These are phyloP conservation scores for Hemistola chrysoprasaria DNA, from an alignment of 2,888 invertebrate species.

Conservation along the genomic window DNA sequence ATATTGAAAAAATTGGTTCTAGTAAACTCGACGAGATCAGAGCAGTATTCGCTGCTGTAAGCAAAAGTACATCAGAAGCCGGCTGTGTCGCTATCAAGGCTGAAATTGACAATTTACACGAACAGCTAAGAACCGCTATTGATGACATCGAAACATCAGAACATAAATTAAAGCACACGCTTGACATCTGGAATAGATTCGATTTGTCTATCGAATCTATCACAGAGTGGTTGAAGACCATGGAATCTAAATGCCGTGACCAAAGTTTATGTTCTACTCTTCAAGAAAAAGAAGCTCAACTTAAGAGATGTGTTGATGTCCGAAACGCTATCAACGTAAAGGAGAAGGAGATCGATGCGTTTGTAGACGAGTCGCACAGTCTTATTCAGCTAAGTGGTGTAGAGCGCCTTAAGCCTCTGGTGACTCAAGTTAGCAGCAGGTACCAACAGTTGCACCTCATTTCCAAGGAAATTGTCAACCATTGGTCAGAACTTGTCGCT, in stretches of 20 bases:
- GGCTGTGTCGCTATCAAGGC: conserved; percentile 88
- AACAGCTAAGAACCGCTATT: conserved; percentile 85
- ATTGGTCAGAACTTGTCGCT: conserved; percentile 91
- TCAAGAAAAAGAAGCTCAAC: conserved; percentile 89
- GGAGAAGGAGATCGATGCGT: conserved; percentile 93
- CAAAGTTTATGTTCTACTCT: conserved; percentile 91
- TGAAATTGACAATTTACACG: conserved; percentile 87
- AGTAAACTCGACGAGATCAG: conserved; percentile 86
- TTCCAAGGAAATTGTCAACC: conserved; percentile 92
- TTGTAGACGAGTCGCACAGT: conserved; percentile 94
- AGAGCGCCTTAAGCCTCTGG: conserved; percentile 92
- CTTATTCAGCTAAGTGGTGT: conserved; percentile 92
- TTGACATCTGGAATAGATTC: conserved; percentile 93
- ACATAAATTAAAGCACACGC: conserved; percentile 87
- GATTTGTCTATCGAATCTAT: conserved; percentile 90
- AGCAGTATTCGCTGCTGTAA: conserved; percentile 84
- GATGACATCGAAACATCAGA: conserved; percentile 86
- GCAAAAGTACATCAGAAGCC: conserved; percentile 90
- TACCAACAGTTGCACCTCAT: conserved; percentile 91
- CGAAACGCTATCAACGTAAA: conserved; percentile 89
- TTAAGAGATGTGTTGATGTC: conserved; percentile 87
- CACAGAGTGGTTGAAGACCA: conserved; percentile 92
- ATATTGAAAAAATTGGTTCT: conserved; percentile 85
- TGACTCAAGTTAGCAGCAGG: conserved; percentile 94
- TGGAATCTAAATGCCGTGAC: conserved; percentile 92